Evolutionary conservation across 64 coral and sea anemone species (phyloP), one percentile per base, ranked within the genome.

Genomic region (Dendrophyllia cribrosa): DNA sequence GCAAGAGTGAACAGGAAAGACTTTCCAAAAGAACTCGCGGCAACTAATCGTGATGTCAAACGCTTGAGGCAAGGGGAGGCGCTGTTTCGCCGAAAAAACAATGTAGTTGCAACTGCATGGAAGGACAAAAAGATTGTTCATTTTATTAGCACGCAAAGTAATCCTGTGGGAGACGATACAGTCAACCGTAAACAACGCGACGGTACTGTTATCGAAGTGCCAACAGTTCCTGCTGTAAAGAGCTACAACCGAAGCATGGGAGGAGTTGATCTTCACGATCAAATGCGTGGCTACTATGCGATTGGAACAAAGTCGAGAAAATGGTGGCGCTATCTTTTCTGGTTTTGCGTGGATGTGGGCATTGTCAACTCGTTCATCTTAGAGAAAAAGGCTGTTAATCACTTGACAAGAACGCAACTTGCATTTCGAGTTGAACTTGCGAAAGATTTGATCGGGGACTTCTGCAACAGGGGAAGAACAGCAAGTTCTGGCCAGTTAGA

Each of bases 241-340:
- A 74, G 66, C 50, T 80, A 90, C 76, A 80, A 90, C 75, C 10
- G 48, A n/a, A 78, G 66, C 75, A 90, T 80, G 76, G 88, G 75
- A 48, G 75, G 88, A 6, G 48, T 90, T 20, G 88, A 90, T 49
- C 49, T n/a, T 68, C 62, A 52, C 17, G 76, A 90, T 66, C 87
- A 79, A 24, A 11, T 70, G 24, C 87, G 51, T 53, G 51, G 51
- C 9, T 53, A 53, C 9, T 53, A 53, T 9, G 51, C 51, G 4
- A 9, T 65, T 11, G 20, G 62, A 14, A 66, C 14, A 76, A 61
- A 75, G 34, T 72, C 22, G 8, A 85, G 82, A n/a, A 47, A 92
- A 86, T 92, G 90, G 90, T 92, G 79, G 79, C 16, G 44, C 11
- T 92, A 92, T 56, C 49, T 91, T 16, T 43, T 89, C 23, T 92